Evolutionary conservation across 1,140 invertebrate genomes (phyloP), one percentile per base, ranked within the genome.

Genomic region (Sitobion miscanthi): DNA sequence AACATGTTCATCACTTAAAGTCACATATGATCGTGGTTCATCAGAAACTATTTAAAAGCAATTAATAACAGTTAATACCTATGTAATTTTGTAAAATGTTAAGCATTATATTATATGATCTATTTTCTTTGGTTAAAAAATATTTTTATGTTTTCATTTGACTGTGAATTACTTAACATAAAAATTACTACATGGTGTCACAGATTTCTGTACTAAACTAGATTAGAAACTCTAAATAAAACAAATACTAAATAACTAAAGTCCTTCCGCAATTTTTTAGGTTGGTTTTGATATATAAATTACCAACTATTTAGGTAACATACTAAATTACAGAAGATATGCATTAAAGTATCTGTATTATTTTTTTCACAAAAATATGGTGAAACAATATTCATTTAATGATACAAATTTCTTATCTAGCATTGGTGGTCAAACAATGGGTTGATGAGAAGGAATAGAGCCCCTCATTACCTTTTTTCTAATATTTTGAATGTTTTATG

Each of bases 1-100:
- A 86, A 30, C 94, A 94, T n/a, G 42, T 57, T 14, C 57, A 62
- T 83, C 62, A 94, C 52, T 93, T 94, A 42, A 89, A 94, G 52
- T 69, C 69, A 25, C 94, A 94, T 85, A 94, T 93, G 62, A 52
- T 87, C 4, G 42, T 91, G 2, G 57, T 93, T 25, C 90, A 93
- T 88, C 93, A 54, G 83, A 93, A 93, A 54, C 77, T 93, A 25
- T 90, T 45, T 69, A 69, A 69, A 90, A 62, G 17, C 57, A 90
- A 45, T 57, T 45, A 45, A 62, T 11, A 88, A 4, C 4, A 77
- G 11, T 77, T 77, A 30, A 86, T 86, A 86, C 17, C 77, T 38
- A 38, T 38, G 5, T 83, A 21, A 9, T 38, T 2, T 23, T 38
- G 21, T 83, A 83, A 35, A 83, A 21, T 83, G 2, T 38, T 38